phyloP scores from a whole-genome alignment of 2,888 invertebrate species.

The Julus scanicus region DNA sequence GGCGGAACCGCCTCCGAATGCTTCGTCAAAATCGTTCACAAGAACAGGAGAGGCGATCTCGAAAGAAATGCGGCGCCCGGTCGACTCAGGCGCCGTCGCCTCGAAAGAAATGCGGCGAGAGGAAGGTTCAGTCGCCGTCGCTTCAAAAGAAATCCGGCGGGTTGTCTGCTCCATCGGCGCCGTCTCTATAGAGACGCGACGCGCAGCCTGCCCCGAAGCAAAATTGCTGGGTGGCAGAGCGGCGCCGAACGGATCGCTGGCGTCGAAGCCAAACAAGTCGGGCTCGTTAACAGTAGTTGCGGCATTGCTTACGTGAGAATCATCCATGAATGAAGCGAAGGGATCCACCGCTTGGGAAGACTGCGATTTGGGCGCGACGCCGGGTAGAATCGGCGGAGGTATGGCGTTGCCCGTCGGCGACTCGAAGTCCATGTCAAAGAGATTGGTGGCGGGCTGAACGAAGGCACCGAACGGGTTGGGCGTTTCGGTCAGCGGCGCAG shows the following conservation, averaged over 20 bases:
- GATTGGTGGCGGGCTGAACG: neutral
- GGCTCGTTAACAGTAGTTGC: neutral
- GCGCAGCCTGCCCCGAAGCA: neutral
- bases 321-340: slow-evolving; percentile 58
- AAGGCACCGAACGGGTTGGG: slow-evolving; percentile 15
- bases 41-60: neutral
- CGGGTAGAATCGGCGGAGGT: slow-evolving; percentile 31
- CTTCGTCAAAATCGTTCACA: slow-evolving; percentile 57
- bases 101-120: neutral
- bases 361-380: slow-evolving; percentile 44
- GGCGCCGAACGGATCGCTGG: neutral
- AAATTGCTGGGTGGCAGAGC: neutral
- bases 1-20: neutral
- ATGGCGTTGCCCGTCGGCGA: slow-evolving; percentile 50
- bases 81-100: neutral
- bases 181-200: neutral
- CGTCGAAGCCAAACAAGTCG: slow-evolving; percentile 1
- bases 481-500: neutral
- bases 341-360: slow-evolving; percentile 60
- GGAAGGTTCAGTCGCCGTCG: neutral
- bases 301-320: neutral
- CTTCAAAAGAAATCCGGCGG: neutral
- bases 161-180: neutral
- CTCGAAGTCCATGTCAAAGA: neutral
- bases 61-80: neutral